phyloP scores from a whole-genome alignment of 2,113 vertebrate species.

The Eublepharis macularius region DNA sequence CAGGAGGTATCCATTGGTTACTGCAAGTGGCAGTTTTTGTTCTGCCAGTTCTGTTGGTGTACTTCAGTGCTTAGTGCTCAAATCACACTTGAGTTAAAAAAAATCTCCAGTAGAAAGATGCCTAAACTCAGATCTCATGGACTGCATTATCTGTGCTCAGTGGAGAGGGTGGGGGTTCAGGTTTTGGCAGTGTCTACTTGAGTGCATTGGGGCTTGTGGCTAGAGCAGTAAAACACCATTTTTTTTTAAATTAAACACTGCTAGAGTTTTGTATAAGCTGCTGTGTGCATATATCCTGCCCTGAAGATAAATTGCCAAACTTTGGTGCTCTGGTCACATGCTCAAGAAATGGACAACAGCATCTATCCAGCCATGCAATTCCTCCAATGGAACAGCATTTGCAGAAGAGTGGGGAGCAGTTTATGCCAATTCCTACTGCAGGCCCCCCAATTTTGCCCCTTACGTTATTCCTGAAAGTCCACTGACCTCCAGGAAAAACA shows the following conservation, averaged over 20 bases:
- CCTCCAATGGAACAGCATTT: too few relatives aligned
- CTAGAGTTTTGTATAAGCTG: too few relatives aligned
- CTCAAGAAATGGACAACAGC: neutral
- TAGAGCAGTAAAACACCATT: neutral
- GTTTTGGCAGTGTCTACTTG: neutral
- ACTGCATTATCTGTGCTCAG: neutral
- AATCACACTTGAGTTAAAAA: neutral
- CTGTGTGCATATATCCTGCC: too few relatives aligned
- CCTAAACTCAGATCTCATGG: too few relatives aligned
- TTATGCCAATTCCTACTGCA: too few relatives aligned
- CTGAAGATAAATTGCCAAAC: neutral
- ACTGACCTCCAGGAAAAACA: too few relatives aligned
- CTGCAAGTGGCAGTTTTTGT: neutral
- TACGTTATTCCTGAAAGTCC: too few relatives aligned
- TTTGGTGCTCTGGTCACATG: neutral
- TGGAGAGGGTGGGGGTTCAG: neutral
- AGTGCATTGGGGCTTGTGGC: neutral
- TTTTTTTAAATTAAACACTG: neutral
- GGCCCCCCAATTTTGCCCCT: too few relatives aligned
- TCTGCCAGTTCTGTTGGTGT: neutral
- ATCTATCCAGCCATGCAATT: too few relatives aligned
- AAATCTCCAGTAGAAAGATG: neutral
- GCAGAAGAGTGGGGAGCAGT: too few relatives aligned
- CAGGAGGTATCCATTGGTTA: accelerated
- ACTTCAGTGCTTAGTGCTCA: neutral